phyloP scores from a whole-genome alignment of 2,113 vertebrate genomes.

The Empidonax alnorum region DNA sequence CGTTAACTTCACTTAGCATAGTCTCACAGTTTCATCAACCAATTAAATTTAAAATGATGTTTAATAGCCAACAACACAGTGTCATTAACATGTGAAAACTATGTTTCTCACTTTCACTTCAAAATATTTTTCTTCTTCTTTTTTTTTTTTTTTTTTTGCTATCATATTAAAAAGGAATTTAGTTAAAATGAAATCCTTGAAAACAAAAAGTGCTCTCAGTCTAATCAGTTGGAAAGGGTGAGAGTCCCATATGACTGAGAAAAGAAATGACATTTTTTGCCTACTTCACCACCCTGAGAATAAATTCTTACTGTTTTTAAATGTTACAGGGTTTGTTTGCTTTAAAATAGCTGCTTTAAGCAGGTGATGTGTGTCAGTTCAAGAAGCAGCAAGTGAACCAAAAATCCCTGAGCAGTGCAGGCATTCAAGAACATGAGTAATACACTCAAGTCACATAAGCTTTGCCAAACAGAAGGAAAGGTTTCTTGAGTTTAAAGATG shows the following conservation, averaged over 20 bases:
- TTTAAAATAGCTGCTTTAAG: constrained; percentile 1
- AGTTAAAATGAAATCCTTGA: not conserved
- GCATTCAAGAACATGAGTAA: not conserved
- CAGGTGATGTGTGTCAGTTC: not conserved
- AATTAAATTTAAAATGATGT: not conserved
- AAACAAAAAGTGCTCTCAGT: not conserved
- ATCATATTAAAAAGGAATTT: not conserved
- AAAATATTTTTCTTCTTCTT: not conserved
- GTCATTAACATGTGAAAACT: not conserved
- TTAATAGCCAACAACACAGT: not conserved
- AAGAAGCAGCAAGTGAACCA: constrained; percentile 21
- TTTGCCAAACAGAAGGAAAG: not conserved
- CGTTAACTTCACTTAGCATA: not conserved
- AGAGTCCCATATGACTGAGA: not conserved
- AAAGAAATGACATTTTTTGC: not conserved
- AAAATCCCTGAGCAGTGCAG: not conserved
- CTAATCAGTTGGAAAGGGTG: not conserved
- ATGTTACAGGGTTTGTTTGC: not conserved
- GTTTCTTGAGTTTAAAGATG: not conserved
- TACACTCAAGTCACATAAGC: not conserved
- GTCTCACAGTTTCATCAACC: not conserved
- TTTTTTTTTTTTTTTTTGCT: not conserved
- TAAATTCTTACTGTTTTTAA: not conserved
- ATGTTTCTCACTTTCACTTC: not conserved
- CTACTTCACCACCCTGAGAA: not conserved